A percentile compares a stretch with the other conserved stretches of the same genome.
phyloP scores from a whole-genome alignment of 2,888 invertebrate genomes.

The Platycheirus rosarum region DNA sequence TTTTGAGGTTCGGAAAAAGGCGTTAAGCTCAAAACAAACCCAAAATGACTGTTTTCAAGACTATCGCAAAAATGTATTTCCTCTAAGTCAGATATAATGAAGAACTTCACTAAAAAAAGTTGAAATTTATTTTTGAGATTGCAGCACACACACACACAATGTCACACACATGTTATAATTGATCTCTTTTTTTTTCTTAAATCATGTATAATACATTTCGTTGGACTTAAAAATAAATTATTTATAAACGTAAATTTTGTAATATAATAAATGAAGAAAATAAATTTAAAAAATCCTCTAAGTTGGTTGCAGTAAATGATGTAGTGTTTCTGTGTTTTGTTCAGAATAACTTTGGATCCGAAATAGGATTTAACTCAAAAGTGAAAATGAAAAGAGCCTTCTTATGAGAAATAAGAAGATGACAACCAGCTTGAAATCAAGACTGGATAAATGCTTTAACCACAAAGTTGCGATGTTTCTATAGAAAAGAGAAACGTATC shows the following conservation, averaged over 20 bases:
- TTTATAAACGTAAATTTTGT: conserved; percentile 64
- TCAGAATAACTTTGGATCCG: too few species aligned
- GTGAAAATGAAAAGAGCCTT: too few species aligned
- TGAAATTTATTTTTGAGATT: conserved; percentile 48
- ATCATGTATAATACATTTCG: conserved; percentile 28
- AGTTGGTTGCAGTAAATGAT: conserved; percentile 57
- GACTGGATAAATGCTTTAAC: too few species aligned
- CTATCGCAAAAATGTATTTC: conserved; percentile 70
- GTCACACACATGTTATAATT: conserved; percentile 33
- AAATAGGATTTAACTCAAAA: too few species aligned
- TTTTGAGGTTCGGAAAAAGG: conserved; percentile 93
- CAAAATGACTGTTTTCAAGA: conserved; percentile 34
- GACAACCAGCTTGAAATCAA: too few species aligned
- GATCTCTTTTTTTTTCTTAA: conserved; percentile 61
- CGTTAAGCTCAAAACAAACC: conserved; percentile 83
- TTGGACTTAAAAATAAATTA: conserved; percentile 59
- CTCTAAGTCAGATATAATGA: conserved; percentile 58
- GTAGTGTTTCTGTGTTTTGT: too few species aligned
- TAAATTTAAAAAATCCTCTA: conserved; percentile 61
- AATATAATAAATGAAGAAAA: conserved; percentile 63
- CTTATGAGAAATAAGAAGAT: too few species aligned
- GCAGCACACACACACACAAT: conserved; percentile 63
- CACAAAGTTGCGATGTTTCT: too few species aligned
- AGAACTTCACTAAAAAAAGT: conserved; percentile 46
- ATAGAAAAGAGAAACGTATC: too few species aligned